phyloP scores from a whole-genome alignment of 2,888 invertebrate genomes.

The Pomacea canaliculata region DNA sequence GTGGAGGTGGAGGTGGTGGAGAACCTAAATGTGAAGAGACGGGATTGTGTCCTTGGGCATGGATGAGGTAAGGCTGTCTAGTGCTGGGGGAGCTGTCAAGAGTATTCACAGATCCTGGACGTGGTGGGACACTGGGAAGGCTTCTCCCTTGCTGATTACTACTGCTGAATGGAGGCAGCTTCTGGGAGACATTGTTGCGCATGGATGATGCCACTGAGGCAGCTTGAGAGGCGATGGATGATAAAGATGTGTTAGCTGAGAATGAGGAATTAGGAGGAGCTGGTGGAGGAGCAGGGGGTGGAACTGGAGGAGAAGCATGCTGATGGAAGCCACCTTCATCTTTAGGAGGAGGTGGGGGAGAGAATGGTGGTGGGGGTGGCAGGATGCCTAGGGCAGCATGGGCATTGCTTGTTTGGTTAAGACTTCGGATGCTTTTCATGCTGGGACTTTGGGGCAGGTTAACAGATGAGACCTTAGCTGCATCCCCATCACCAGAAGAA shows the following conservation, averaged over 20 bases:
- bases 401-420: not conserved
- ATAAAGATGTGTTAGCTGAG: not conserved
- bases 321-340: not conserved
- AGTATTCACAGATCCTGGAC: not conserved
- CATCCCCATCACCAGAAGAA: not conserved
- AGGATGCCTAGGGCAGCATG: too few species aligned
- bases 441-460: not conserved
- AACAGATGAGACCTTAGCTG: not conserved
- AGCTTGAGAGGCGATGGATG: not conserved
- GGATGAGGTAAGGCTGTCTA: not conserved
- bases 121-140: not conserved
- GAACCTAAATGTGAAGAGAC: slow-evolving; percentile 5
- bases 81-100: not conserved
- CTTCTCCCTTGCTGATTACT: not conserved
- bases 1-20: slow-evolving; percentile 19
- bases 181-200: slow-evolving; percentile 14
- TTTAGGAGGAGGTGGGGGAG: not conserved
- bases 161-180: not conserved
- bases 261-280: not conserved
- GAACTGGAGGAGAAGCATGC: not conserved
- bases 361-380: not conserved
- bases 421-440: slow-evolving; percentile 2
- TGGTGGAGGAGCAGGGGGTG: slow-evolving; percentile 2
- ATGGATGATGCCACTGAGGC: slow-evolving; percentile 7
- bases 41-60: not conserved